phyloP scores from a whole-genome alignment of 2,797 vertebrate species.

The Macroramphosus scolopax region DNA sequence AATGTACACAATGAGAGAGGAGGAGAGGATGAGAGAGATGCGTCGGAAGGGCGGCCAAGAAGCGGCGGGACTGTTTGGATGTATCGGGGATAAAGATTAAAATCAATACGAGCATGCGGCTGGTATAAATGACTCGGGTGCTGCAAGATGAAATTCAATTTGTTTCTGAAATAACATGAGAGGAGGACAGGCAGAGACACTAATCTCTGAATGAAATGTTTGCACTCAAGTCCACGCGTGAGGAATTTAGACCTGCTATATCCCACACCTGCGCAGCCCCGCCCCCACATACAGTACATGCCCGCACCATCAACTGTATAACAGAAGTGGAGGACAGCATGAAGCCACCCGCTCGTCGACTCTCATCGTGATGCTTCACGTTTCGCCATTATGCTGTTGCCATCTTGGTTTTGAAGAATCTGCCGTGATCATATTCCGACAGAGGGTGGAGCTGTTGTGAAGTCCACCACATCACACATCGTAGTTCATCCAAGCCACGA shows the following conservation, averaged over 20 bases:
- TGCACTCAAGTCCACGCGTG: background rate
- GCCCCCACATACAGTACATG: background rate
- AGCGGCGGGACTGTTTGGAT: slow-evolving; percentile 7
- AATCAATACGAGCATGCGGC: slow-evolving; percentile 65
- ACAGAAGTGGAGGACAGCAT: no score
- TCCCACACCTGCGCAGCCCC: background rate
- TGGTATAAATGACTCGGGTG: slow-evolving; percentile 34
- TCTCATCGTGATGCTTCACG: no score
- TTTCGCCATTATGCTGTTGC: no score
- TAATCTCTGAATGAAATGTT: slow-evolving; percentile 6
- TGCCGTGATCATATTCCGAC: no score
- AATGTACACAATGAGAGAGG: slow-evolving; percentile 34
- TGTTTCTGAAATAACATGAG: slow-evolving; percentile 27
- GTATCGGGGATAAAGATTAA: slow-evolving; percentile 51
- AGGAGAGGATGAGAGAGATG: slow-evolving; percentile 6
- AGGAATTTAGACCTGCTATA: background rate
- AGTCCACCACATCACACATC: no score
- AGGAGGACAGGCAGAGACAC: slow-evolving; percentile 1
- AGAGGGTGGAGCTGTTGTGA: no score
- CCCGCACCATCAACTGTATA: no score
- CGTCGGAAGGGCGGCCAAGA: slow-evolving; percentile 1
- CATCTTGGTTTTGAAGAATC: no score
- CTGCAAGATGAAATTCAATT: slow-evolving; percentile 38
- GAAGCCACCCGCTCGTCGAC: no score
- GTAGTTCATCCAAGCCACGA: no score